Conservation (phyloP, 2,113 vertebrate genomes). For the Caranx melampygus region DNA sequence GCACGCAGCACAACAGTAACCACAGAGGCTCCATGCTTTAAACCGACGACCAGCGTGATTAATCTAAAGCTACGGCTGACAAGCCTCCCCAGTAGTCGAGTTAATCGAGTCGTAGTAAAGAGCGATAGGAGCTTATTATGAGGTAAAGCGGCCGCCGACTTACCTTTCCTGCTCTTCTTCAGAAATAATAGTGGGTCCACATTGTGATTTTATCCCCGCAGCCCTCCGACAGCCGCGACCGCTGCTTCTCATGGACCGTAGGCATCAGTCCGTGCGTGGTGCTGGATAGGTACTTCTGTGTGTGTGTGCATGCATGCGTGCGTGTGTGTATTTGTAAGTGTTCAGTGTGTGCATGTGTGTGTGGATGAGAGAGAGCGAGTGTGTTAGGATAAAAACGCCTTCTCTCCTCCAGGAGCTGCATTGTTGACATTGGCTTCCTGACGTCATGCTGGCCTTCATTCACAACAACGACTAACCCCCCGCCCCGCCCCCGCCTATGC, state of each 20-base stretch:
- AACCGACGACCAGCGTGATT: constrained; percentile 8
- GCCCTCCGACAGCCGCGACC: constrained; percentile 1
- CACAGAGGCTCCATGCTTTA: not conserved
- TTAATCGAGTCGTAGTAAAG: constrained; percentile 32
- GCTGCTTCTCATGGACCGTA: constrained; percentile 1
- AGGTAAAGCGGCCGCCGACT: constrained; percentile 9
- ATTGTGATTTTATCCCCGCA: constrained; percentile 25
- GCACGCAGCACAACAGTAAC: too few relatives aligned
- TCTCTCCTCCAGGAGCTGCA: constrained; percentile 77
- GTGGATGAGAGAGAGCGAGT: constrained; percentile 40
- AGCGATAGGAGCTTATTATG: constrained; percentile 23
- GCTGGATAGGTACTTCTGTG: constrained; percentile 17
- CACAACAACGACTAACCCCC: constrained; percentile 65
- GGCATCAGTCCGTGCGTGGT: constrained; percentile 41
- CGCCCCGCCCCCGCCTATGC: not conserved
- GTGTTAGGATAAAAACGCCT: constrained; percentile 75
- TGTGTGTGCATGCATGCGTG: constrained; percentile 33
- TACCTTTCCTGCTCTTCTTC: constrained; percentile 59
- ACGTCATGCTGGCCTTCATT: constrained; percentile 81
- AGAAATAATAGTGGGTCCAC: constrained; percentile 32
- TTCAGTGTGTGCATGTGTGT: constrained; percentile 1
- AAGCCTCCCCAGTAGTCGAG: constrained; percentile 16
- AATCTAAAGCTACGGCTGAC: constrained; percentile 30
- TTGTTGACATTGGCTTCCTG: constrained; percentile 83
- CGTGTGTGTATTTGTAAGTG: constrained; percentile 3